A percentile compares a stretch with the other conserved stretches of the same genome.
phyloP scores from a whole-genome alignment of 2,113 vertebrate species.

The Austrofundulus limnaeus region DNA sequence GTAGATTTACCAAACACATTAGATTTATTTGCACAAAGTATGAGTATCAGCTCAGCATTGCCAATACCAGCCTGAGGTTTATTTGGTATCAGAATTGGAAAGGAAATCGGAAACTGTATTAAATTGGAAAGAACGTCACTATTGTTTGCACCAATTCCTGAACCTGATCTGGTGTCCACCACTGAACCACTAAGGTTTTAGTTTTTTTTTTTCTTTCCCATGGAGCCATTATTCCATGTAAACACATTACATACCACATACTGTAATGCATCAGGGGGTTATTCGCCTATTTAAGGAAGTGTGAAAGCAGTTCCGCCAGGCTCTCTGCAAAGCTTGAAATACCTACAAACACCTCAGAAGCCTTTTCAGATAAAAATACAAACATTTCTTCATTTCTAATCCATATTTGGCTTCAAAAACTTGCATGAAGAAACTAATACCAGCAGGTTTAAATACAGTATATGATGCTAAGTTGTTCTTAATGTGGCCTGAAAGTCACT shows the following conservation, averaged over 20 bases:
- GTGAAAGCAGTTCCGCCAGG: neutral
- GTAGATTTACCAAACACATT: too few species aligned
- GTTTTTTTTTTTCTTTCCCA: too few species aligned
- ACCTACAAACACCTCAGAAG: neutral
- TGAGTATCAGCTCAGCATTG: too few species aligned
- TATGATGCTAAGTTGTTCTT: neutral
- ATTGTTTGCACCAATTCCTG: too few species aligned
- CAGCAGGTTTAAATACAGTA: neutral
- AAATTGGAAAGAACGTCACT: too few species aligned
- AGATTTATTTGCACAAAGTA: too few species aligned
- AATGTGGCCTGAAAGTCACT: neutral
- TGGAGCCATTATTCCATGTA: neutral
- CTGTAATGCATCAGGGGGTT: neutral
- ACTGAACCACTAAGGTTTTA: neutral
- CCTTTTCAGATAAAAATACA: neutral
- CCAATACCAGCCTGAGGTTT: too few species aligned
- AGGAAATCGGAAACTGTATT: too few species aligned
- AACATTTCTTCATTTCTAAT: neutral
- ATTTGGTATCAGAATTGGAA: too few species aligned
- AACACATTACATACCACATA: neutral
- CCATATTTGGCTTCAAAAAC: neutral
- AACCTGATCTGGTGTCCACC: neutral
- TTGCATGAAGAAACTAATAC: neutral
- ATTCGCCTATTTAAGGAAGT: neutral
- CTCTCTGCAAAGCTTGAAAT: neutral